Conservation (phyloP, 2,113 vertebrate species). For the Strix aluco region DNA sequence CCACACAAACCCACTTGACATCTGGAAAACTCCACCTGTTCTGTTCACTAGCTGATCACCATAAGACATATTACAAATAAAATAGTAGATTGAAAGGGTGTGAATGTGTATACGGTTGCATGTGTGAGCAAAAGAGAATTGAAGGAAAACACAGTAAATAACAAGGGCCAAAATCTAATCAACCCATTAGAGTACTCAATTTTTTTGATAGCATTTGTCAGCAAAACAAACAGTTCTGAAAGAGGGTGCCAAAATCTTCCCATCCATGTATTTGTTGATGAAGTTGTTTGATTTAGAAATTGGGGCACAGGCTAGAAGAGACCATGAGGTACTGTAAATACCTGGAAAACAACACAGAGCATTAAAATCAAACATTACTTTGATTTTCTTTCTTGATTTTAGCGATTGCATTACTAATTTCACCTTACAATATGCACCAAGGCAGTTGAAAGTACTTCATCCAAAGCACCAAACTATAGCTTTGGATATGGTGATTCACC, state of each 20-base stretch:
- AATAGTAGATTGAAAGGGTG: not conserved
- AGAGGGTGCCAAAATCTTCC: not conserved
- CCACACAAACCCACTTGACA: not conserved
- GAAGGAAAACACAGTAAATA: not conserved
- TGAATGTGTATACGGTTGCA: not conserved
- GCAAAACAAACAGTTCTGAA: not conserved
- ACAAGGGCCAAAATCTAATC: not conserved
- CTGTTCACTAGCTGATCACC: not conserved
- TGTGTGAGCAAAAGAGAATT: not conserved
- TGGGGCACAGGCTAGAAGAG: not conserved
- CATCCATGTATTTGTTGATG: not conserved
- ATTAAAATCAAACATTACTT: not conserved
- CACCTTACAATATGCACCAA: not conserved
- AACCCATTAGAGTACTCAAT: accelerated
- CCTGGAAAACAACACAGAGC: not conserved
- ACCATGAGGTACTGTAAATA: not conserved
- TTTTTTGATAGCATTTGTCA: not conserved
- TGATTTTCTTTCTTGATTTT: not conserved
- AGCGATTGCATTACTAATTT: not conserved
- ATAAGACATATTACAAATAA: not conserved
- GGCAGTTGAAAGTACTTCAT: not conserved
- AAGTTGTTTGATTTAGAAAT: not conserved
- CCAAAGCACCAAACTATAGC: not conserved
- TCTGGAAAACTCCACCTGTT: not conserved
- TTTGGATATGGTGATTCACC: not conserved